These are phyloP conservation scores for Archaeoteleia sp. DNA, from an alignment of 2,888 invertebrate genomes.

Conservation along the genomic window DNA sequence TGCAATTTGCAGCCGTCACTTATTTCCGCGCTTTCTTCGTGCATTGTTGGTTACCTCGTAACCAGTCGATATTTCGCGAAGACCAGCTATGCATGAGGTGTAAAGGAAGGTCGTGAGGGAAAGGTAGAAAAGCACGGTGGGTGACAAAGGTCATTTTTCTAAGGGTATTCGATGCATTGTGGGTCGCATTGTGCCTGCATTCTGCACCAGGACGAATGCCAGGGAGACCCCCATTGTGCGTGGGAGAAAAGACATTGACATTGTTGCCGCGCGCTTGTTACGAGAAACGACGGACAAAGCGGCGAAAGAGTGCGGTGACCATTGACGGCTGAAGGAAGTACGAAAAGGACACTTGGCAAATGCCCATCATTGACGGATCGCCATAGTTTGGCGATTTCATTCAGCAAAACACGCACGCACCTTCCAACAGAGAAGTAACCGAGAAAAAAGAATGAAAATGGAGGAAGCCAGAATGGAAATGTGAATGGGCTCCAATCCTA, in stretches of 20 bases:
- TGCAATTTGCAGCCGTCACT: conserved; percentile 10
- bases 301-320: conserved; percentile 57
- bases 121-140: conserved; percentile 53
- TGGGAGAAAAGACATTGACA: conserved; percentile 62
- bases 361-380: conserved; percentile 57
- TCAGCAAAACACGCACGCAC: conserved; percentile 59
- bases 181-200: conserved; percentile 53
- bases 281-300: conserved; percentile 59
- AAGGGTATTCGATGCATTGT: conserved; percentile 59
- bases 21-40: conserved; percentile 40
- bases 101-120: conserved; percentile 45
- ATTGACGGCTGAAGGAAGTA: conserved; percentile 55
- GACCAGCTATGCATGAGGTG: conserved; percentile 47
- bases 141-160: conserved; percentile 62
- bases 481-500: conserved; percentile 44
- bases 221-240: conserved; percentile 55
- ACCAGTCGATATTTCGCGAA: conserved; percentile 50
- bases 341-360: conserved; percentile 56
- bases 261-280: conserved; percentile 61
- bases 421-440: conserved; percentile 41
- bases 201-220: conserved; percentile 56
- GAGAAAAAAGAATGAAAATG: conserved; percentile 35
- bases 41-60: conserved; percentile 51
- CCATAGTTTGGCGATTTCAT: conserved; percentile 57
- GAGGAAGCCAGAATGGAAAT: conserved; percentile 47